Base-by-base conservation (phyloP, 2,113 vertebrate species). In the Notarius quadriscutis region DNA sequence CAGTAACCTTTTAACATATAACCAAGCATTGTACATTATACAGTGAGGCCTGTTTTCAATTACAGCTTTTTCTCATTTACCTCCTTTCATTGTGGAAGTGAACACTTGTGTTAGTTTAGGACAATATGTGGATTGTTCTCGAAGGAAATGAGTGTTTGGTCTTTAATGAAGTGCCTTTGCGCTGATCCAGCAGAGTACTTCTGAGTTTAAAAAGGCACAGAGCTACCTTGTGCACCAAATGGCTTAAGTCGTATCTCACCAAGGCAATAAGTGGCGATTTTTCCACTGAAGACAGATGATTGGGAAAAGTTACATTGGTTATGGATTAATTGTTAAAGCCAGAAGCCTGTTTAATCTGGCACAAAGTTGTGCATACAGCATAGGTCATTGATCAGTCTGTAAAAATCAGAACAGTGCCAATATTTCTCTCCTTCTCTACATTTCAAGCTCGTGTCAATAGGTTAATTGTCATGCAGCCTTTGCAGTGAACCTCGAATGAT, bases 71-170 rank as follows among this genome's bases (percentile, higher is more conserved):
- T 87, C 65, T 87, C 69, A 27, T 84, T 78, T 86, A 20, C 60
- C 34, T 27, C 51, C 63, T 72, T 83, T 85, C 80, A 60, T 81
- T 77, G 69, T 75, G 67, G 34, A 81, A 87, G 71, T 65, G 74
- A 82, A 69, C 48, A 87, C 57, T 86, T 84, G 69, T 87, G 87
- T 88, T 71, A 88, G 63, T 84, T 75, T 77, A 72, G 81, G 53
- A 90, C 87, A 90, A 88, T 90, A 51, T 62, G 34, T 81, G 75
- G 75, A 87, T 81, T 90, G 87, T 88, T 60, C 84, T 86, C 20
- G 12, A 53, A 90, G 89, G 84, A 85, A 87, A 87, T 88, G 63
- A 90, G 86, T 60, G 74, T 84, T 85, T 60, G 57, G 77, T 84
- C 74, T 65, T 86, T 90, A 60, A 41, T 18, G 53, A 77, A 65